These are phyloP conservation scores for Gymnosoma rotundatum DNA, from an alignment of 2,888 invertebrate genomes.

Conservation along the genomic window DNA sequence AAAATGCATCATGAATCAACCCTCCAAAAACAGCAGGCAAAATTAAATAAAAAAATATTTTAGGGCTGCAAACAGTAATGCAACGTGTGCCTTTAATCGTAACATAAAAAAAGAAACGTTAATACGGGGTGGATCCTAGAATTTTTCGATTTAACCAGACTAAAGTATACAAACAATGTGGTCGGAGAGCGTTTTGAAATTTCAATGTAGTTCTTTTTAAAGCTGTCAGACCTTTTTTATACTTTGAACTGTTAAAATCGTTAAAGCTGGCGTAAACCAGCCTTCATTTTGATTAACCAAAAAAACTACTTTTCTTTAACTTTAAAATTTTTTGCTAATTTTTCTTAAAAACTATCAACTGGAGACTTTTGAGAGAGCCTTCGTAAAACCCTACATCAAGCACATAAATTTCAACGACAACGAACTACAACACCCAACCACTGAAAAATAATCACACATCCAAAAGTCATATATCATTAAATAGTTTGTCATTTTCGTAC, in stretches of 20 bases:
- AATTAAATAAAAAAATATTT: constrained; percentile 10
- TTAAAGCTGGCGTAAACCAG: too few species aligned
- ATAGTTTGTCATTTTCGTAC: constrained; percentile 52
- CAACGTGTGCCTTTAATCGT: background rate
- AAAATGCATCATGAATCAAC: background rate
- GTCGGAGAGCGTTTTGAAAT: too few species aligned
- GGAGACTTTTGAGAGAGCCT: background rate
- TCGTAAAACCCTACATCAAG: background rate
- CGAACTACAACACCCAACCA: background rate
- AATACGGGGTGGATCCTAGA: too few species aligned
- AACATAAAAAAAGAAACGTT: background rate
- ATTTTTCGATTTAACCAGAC: too few species aligned
- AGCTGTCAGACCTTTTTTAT: too few species aligned
- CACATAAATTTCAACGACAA: background rate
- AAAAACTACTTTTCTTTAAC: too few species aligned
- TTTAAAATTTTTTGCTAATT: too few species aligned
- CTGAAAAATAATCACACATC: background rate
- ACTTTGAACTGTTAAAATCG: too few species aligned
- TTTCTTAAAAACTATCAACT: too few species aligned
- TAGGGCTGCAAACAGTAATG: background rate
- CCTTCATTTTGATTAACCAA: too few species aligned
- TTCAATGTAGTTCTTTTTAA: too few species aligned
- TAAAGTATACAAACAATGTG: too few species aligned
- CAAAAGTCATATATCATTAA: constrained; percentile 57
- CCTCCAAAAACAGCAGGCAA: background rate